Evolutionary conservation across 2,888 invertebrate genomes (phyloP).

Genomic region (Nemotelus pantherinus): DNA sequence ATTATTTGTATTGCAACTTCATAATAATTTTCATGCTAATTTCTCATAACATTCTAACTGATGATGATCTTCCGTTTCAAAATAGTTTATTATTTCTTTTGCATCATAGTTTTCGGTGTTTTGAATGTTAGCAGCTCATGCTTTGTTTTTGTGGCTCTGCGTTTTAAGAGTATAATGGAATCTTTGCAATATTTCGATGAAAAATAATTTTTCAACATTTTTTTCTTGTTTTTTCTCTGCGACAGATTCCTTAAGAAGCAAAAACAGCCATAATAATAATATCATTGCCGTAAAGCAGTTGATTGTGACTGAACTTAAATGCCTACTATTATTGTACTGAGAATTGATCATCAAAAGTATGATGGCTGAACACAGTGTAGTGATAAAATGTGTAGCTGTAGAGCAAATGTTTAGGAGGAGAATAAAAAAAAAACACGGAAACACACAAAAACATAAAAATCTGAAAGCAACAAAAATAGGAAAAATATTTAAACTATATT

Average conservation of each 20-base stretch:
- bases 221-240: background rate
- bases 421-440: background rate
- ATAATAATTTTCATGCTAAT: too few relatives aligned
- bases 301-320: conserved; percentile 49
- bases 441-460: background rate
- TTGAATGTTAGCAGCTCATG: too few relatives aligned
- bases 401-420: background rate
- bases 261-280: conserved; percentile 40
- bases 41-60: too few relatives aligned
- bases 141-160: too few relatives aligned
- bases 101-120: too few relatives aligned
- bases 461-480: too few relatives aligned
- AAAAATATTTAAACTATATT: background rate
- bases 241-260: conserved; percentile 34
- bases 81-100: too few relatives aligned
- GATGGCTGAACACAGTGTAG: conserved; percentile 8
- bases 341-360: conserved; percentile 8
- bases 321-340: conserved; percentile 46
- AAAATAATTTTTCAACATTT: background rate
- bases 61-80: too few relatives aligned
- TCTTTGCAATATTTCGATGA: too few relatives aligned
- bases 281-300: conserved; percentile 45
- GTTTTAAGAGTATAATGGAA: too few relatives aligned
- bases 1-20: too few relatives aligned
- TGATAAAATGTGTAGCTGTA: conserved; percentile 24